Conservation (phyloP, 1,140 invertebrate species). For the Paraescarpia echinospica region DNA sequence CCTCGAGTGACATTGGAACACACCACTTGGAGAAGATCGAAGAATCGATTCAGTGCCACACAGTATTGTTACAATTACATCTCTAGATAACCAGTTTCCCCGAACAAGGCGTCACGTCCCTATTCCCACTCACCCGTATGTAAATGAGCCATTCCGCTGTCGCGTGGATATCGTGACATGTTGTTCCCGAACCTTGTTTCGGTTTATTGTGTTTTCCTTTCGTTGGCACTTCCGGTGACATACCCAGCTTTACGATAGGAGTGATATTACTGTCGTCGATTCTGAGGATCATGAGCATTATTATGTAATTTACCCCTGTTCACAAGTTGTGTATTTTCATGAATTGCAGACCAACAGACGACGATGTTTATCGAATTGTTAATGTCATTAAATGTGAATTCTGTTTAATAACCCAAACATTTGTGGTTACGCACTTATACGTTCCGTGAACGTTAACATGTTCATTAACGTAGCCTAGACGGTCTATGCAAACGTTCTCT, state of each 20-base stretch:
- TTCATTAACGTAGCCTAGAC: too few relatives aligned
- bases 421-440: not conserved
- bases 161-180: not conserved
- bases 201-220: not conserved
- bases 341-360: not conserved
- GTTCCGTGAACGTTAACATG: not conserved
- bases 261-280: not conserved
- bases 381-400: not conserved
- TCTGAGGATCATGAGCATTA: not conserved
- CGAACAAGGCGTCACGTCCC: not conserved
- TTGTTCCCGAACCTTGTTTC: not conserved
- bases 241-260: not conserved
- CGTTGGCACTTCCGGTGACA: not conserved
- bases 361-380: not conserved
- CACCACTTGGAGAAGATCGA: too few relatives aligned
- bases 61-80: too few relatives aligned
- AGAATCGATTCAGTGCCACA: too few relatives aligned
- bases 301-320: not conserved
- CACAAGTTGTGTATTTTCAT: not conserved
- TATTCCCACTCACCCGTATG: not conserved
- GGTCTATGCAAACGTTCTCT: too few relatives aligned
- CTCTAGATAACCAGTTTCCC: too few relatives aligned
- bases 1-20: too few relatives aligned
- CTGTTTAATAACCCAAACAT: not conserved
- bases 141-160: not conserved